These are phyloP conservation scores for Helicoverpa assulta DNA, from an alignment of 2,888 invertebrate genomes.

Conservation along the genomic window DNA sequence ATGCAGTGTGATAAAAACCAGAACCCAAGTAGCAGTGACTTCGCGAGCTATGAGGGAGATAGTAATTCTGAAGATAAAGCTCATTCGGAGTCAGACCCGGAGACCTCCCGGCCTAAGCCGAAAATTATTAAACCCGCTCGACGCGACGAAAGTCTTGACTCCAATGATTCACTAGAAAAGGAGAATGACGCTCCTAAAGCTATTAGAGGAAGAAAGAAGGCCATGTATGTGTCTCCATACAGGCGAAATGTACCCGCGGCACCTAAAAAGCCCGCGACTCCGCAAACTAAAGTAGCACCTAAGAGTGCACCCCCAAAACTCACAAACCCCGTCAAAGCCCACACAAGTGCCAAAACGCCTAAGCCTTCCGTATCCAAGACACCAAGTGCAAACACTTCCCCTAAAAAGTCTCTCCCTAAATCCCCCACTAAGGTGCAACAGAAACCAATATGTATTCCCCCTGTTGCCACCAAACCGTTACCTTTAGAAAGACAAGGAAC, in stretches of 20 bases:
- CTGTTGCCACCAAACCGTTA: constrained; percentile 79
- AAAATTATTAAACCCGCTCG: constrained; percentile 90
- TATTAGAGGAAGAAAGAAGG: constrained; percentile 92
- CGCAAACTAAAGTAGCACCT: constrained; percentile 65
- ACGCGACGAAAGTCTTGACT: constrained; percentile 84
- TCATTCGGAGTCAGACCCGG: constrained; percentile 85
- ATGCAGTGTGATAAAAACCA: constrained; percentile 69
- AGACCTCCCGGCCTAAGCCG: constrained; percentile 86
- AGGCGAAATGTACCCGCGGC: constrained; percentile 76
- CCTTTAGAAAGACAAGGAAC: constrained; percentile 96
- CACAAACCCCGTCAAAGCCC: constrained; percentile 72
- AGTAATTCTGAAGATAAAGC: constrained; percentile 90
- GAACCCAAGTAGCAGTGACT: constrained; percentile 81
- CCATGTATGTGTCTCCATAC: constrained; percentile 92
- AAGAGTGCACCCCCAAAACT: constrained; percentile 67
- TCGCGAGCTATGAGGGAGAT: constrained; percentile 89
- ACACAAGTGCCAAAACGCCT: constrained; percentile 77
- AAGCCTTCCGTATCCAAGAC: constrained; percentile 70
- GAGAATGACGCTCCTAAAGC: constrained; percentile 88
- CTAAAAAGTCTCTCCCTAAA: constrained; percentile 79
- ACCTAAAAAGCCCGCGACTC: constrained; percentile 74
- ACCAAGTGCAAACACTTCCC: constrained; percentile 78
- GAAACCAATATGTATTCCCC: constrained; percentile 72
- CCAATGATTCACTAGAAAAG: constrained; percentile 84
- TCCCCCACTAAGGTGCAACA: constrained; percentile 76